A percentile compares a stretch with the other conserved stretches of the same genome.
These are phyloP conservation scores for Cheiracanthium punctorium DNA, from an alignment of 2,888 invertebrate genomes.

Conservation along the genomic window DNA sequence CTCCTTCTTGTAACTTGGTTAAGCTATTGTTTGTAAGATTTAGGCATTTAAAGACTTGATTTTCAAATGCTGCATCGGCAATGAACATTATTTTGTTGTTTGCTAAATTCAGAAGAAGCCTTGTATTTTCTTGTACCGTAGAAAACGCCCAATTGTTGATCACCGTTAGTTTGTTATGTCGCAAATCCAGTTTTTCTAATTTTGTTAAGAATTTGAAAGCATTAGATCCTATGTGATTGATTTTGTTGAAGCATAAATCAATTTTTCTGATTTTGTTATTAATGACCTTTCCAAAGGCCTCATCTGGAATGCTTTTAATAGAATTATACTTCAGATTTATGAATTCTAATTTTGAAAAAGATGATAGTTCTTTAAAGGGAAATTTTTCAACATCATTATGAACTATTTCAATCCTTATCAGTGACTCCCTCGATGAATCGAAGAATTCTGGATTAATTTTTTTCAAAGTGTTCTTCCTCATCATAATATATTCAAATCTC, in stretches of 20 bases:
- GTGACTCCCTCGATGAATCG: conserved; percentile 36
- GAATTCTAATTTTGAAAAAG: conserved; percentile 59
- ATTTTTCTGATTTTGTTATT: conserved; percentile 58
- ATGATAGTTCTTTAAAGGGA: conserved; percentile 63
- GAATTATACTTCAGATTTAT: conserved; percentile 65
- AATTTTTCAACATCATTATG: conserved; percentile 68
- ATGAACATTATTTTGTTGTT: conserved; percentile 68
- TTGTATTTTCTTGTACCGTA: conserved; percentile 37
- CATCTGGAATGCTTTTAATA: conserved; percentile 65
- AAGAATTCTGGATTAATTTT: conserved; percentile 50
- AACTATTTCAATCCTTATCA: conserved; percentile 69
- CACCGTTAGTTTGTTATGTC: conserved; percentile 67
- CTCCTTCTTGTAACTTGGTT: conserved; percentile 46
- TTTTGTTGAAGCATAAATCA: conserved; percentile 70
- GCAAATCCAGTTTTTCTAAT: conserved; percentile 58
- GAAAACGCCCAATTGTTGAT: conserved; percentile 70
- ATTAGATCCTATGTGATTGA: conserved; percentile 68
- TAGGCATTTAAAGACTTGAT: conserved; percentile 62
- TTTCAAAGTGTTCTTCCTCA: conserved; percentile 58
- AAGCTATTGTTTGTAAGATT: conserved; percentile 65
- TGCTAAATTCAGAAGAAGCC: conserved; percentile 51
- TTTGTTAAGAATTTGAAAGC: conserved; percentile 59
- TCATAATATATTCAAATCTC: conserved; percentile 60
- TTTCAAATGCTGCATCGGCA: conserved; percentile 61
- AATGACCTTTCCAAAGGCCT: conserved; percentile 51